phyloP scores from a whole-genome alignment of 2,888 invertebrate genomes.

The Eueremaeus valkanovi region DNA sequence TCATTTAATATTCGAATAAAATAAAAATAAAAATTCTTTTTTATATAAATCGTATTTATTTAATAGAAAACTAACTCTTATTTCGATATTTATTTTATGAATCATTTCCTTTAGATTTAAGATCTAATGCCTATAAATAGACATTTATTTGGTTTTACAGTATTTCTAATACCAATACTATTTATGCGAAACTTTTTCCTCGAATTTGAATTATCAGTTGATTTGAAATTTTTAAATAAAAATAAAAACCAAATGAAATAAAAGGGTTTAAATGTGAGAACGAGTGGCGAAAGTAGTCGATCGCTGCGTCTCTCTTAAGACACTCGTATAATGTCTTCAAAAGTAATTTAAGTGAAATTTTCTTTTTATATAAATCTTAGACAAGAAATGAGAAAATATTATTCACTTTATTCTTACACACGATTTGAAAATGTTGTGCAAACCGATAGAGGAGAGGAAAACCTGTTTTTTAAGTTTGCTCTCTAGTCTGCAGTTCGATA shows the following conservation, averaged over 20 bases:
- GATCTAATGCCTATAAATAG: not conserved
- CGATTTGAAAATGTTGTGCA: not conserved
- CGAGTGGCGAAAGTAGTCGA: conserved; percentile 23
- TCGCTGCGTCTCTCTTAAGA: not conserved
- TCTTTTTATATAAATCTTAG: not conserved
- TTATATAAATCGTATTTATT: not conserved
- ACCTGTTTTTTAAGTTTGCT: conserved; percentile 1
- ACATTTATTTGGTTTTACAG: not conserved
- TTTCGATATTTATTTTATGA: not conserved
- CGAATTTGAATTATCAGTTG: not conserved
- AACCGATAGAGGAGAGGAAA: not conserved
- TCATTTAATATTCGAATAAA: too few species aligned
- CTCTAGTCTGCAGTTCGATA: conserved; percentile 6
- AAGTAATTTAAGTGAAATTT: not conserved
- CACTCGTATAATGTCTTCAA: not conserved
- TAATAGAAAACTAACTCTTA: not conserved
- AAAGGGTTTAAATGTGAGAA: conserved; percentile 9
- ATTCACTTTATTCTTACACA: not conserved
- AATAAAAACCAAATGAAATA: too few species aligned
- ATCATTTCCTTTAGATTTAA: not conserved
- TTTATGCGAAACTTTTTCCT: not conserved
- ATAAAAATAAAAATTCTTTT: not conserved
- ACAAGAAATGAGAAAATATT: not conserved
- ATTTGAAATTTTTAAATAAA: not conserved
- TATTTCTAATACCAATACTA: not conserved